Percentiles rank a stretch among this genome's conserved stretches.
Conservation (phyloP, 2,113 vertebrate species). For the Dolichotis patagonum region DNA sequence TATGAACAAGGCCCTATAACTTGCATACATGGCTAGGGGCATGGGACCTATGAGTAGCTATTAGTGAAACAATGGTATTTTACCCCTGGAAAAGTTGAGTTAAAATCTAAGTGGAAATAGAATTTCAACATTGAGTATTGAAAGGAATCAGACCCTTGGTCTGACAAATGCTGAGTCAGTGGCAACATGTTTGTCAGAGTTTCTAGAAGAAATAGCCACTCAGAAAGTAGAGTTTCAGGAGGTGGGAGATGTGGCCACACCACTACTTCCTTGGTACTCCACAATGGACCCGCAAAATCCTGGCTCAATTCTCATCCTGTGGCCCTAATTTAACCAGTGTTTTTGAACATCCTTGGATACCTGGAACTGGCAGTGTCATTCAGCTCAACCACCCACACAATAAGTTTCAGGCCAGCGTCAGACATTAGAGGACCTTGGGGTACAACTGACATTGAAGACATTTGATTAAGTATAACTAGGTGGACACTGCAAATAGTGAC, state of each 20-base stretch:
- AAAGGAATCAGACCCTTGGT: conserved; percentile 35
- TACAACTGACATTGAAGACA: not conserved
- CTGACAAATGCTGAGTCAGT: conserved; percentile 60
- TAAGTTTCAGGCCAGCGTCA: conserved; percentile 7
- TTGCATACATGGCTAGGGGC: not conserved
- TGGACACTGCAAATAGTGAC: not conserved
- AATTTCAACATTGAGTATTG: conserved; percentile 37
- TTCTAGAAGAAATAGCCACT: conserved; percentile 33
- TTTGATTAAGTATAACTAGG: not conserved
- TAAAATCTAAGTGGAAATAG: conserved; percentile 54
- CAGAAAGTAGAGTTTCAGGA: conserved; percentile 45
- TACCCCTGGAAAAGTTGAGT: not conserved
- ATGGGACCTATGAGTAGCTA: not conserved
- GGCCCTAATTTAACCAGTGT: conserved; percentile 68
- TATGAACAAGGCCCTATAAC: not conserved
- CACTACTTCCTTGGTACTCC: conserved; percentile 72
- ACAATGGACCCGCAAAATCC: conserved; percentile 50
- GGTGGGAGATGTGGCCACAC: conserved; percentile 55
- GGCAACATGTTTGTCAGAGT: conserved; percentile 64
- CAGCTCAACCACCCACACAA: conserved; percentile 56
- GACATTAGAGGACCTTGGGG: not conserved
- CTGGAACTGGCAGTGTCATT: conserved; percentile 22
- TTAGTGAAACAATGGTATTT: not conserved
- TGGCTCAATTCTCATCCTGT: conserved; percentile 20
- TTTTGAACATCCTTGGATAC: conserved; percentile 19